These are phyloP conservation scores for Mirounga angustirostris DNA, from an alignment of 2,113 vertebrate species.

Conservation along the genomic window DNA sequence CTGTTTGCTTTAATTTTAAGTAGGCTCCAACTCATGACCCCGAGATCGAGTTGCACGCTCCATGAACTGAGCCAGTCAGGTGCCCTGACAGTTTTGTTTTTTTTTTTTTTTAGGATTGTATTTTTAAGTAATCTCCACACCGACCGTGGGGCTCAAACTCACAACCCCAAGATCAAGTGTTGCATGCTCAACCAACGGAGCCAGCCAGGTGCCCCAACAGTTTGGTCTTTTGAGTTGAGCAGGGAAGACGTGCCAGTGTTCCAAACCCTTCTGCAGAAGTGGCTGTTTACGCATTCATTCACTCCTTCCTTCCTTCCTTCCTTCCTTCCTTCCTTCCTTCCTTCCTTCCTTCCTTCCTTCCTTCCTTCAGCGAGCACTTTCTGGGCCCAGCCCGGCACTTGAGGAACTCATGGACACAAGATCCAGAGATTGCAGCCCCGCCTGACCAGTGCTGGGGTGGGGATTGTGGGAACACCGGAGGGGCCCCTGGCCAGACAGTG, in stretches of 20 bases:
- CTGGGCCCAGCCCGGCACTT: not conserved
- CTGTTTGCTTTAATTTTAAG: not conserved
- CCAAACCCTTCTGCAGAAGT: not conserved
- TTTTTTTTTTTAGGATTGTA: not conserved
- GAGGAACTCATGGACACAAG: not conserved
- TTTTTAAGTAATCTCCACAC: not conserved
- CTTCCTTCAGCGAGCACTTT: not conserved
- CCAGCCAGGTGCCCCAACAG: not conserved
- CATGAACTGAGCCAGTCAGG: too few species aligned
- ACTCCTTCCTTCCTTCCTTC: not conserved
- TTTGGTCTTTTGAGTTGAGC: not conserved
- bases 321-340: not conserved
- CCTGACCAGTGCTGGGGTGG: fast-evolving
- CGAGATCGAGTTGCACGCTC: too few species aligned
- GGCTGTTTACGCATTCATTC: not conserved
- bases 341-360: not conserved
- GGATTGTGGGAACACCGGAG: fast-evolving
- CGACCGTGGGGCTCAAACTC: not conserved
- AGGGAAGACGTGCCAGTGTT: not conserved
- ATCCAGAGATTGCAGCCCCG: not conserved
- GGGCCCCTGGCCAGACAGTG: not conserved
- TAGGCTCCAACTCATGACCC: not conserved
- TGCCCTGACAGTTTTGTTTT: not conserved
- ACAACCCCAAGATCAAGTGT: not conserved
- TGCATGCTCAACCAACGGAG: not conserved